These are phyloP conservation scores for Dorcus hopei DNA, from an alignment of 2,888 invertebrate species.

Conservation along the genomic window DNA sequence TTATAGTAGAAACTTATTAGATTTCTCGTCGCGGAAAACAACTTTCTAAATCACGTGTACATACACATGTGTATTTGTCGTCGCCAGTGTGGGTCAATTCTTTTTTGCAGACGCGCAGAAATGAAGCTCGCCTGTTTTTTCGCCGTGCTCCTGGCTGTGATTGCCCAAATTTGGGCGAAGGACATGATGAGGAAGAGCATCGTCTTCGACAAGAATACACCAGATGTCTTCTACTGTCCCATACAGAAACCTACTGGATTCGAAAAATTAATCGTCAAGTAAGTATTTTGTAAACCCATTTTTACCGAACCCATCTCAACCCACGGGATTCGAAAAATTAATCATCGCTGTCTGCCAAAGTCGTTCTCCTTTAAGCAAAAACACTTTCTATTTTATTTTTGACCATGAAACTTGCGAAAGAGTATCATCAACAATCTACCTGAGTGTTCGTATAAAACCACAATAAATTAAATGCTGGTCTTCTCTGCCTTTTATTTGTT, in stretches of 20 bases:
- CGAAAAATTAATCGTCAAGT: constrained; percentile 69
- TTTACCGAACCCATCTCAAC: not conserved
- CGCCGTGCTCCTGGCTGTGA: constrained; percentile 11
- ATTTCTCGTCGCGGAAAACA: not conserved
- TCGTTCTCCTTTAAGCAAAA: too few relatives aligned
- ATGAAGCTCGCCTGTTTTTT: constrained; percentile 16
- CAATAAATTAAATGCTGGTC: too few relatives aligned
- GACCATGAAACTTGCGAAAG: too few relatives aligned
- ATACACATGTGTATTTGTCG: too few relatives aligned
- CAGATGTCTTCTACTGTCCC: constrained; percentile 77
- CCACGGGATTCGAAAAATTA: too few relatives aligned
- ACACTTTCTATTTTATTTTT: too few relatives aligned
- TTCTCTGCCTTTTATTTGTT: too few relatives aligned
- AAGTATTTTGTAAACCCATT: constrained; percentile 26
- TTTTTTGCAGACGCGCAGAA: not conserved
- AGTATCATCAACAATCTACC: too few relatives aligned
- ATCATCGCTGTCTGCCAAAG: too few relatives aligned
- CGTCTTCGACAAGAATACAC: constrained; percentile 75
- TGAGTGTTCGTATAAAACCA: too few relatives aligned
- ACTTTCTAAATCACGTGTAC: constrained; percentile 2
- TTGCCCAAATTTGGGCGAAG: constrained; percentile 46
- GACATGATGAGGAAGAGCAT: constrained; percentile 77
- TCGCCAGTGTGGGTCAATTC: too few relatives aligned
- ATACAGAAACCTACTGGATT: constrained; percentile 73
- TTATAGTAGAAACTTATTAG: too few relatives aligned